Percentiles rank a stretch among this genome's conserved stretches.
phyloP scores from a whole-genome alignment of 2,888 invertebrate species.

The Tachina fera region DNA sequence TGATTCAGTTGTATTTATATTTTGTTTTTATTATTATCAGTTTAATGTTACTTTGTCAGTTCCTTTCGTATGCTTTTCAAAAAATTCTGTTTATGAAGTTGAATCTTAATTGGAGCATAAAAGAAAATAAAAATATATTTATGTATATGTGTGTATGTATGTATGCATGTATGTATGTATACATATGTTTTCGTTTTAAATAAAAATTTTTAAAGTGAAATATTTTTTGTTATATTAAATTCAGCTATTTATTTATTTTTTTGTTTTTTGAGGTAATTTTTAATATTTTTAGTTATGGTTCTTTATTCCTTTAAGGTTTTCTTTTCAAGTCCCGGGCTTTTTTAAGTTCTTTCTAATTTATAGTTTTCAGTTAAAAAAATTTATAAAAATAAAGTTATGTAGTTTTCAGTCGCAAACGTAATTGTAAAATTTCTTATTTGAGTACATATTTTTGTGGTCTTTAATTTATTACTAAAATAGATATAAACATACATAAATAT shows the following conservation, averaged over 20 bases:
- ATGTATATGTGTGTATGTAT: neutral
- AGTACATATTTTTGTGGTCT: neutral
- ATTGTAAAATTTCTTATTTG: constrained; percentile 20
- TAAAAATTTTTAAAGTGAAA: constrained; percentile 49
- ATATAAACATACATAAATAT: neutral
- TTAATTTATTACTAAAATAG: neutral
- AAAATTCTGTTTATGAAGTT: constrained; percentile 35
- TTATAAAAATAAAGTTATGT: constrained; percentile 57
- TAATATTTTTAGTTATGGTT: constrained; percentile 63
- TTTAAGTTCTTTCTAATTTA: constrained; percentile 14
- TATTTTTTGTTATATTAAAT: constrained; percentile 55
- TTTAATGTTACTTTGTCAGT: constrained; percentile 69
- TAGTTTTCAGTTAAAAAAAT: constrained; percentile 54
- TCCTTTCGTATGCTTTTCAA: constrained; percentile 47
- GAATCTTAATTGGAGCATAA: constrained; percentile 39
- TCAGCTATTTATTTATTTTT: constrained; percentile 52
- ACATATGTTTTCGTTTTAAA: constrained; percentile 23
- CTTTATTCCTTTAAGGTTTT: constrained; percentile 53
- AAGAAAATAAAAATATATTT: constrained; percentile 46
- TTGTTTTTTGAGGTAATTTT: constrained; percentile 66
- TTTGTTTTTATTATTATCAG: constrained; percentile 58
- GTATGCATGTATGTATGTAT: neutral
- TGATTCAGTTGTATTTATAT: constrained; percentile 39
- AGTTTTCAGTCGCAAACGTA: constrained; percentile 60
- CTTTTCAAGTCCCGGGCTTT: constrained; percentile 67